Percentiles rank a stretch among this genome's conserved stretches.
phyloP scores from a whole-genome alignment of 35 echinoderm and acorn worm species.

The Anneissia japonica region DNA sequence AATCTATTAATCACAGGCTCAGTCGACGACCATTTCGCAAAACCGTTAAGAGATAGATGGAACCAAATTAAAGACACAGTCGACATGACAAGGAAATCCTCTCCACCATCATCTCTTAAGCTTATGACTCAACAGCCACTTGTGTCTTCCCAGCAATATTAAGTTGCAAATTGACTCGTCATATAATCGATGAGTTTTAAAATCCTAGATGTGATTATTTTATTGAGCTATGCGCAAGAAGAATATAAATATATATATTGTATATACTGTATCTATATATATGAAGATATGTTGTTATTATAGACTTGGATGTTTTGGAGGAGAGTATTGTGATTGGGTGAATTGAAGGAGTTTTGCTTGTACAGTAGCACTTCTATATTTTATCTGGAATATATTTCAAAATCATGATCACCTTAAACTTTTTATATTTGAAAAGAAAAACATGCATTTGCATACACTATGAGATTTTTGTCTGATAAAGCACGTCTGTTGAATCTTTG shows the following conservation, averaged over 20 bases:
- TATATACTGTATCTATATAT: background rate
- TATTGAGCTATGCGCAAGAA: background rate
- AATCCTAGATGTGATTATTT: background rate
- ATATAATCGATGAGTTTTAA: background rate
- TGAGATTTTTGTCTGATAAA: no score
- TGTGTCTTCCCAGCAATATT: conserved; percentile 19
- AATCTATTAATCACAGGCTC: conserved; percentile 68
- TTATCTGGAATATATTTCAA: no score
- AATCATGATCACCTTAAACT: no score
- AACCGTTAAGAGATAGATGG: conserved; percentile 93
- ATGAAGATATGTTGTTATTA: no score
- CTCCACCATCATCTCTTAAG: conserved; percentile 12
- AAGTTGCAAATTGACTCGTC: background rate
- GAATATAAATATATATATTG: background rate
- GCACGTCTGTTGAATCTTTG: no score
- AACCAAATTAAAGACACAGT: conserved; percentile 67
- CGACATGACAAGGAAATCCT: background rate
- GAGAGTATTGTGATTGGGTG: no score
- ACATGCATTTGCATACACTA: no score
- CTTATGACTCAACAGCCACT: conserved; percentile 26
- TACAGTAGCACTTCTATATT: no score
- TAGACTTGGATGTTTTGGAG: no score
- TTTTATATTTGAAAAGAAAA: no score
- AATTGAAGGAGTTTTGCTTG: no score
- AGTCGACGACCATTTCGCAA: conserved; percentile 96